phyloP scores from a whole-genome alignment of 2,888 invertebrate genomes.

The Amblyjoppa proteus region DNA sequence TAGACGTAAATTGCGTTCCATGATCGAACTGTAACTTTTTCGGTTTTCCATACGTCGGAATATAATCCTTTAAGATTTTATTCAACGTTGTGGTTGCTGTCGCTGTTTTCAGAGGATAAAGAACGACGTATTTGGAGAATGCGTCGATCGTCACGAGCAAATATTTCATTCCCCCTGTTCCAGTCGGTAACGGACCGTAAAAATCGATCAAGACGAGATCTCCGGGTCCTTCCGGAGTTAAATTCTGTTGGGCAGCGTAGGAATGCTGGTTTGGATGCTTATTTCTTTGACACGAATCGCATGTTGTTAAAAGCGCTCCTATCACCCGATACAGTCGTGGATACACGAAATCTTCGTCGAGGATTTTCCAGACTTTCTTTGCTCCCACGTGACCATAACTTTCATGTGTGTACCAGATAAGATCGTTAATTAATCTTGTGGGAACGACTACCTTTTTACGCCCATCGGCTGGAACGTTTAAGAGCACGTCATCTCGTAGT shows the following conservation, averaged over 20 bases:
- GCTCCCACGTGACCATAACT: neutral
- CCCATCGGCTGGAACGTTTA: too few species aligned
- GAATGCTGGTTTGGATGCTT: neutral
- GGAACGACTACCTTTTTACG: neutral
- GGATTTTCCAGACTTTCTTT: neutral
- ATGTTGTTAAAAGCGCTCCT: neutral
- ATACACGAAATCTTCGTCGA: neutral
- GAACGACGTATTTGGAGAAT: neutral
- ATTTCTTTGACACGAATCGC: conserved; percentile 2
- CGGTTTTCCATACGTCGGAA: conserved; percentile 2
- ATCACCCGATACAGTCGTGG: neutral
- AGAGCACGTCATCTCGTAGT: neutral
- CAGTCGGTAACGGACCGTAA: neutral
- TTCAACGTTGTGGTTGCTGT: neutral
- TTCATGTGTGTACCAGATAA: neutral
- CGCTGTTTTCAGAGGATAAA: neutral
- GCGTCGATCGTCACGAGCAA: neutral
- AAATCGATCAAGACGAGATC: neutral
- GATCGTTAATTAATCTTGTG: neutral
- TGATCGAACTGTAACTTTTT: conserved; percentile 1
- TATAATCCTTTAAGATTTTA: neutral
- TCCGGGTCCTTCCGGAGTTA: too few species aligned
- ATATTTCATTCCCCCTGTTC: neutral
- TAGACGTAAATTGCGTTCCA: conserved; percentile 24
- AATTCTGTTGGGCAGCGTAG: too few species aligned